Base-by-base conservation (phyloP, 2,113 vertebrate species). In the Sander vitreus region DNA sequence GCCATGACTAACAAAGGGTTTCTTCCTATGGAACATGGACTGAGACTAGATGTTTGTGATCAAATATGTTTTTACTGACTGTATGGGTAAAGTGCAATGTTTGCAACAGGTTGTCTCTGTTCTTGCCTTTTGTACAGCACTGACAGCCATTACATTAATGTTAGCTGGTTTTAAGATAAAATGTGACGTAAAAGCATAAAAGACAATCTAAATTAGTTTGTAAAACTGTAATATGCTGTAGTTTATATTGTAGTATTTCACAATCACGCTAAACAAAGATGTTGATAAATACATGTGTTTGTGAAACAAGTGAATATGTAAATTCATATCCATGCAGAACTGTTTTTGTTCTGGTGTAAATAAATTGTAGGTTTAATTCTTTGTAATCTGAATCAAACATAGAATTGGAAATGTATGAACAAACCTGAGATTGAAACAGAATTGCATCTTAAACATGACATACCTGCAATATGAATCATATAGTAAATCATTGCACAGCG, bases 41-140 rank as follows among this genome's bases (percentile, higher is more conserved):
- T 76, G 27, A 81, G 63, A 63, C 23, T 60, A 14, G 2, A 6
- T 33, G 5, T 77, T 23, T 80, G 53, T 74, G 77, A 80, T 75
- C 43, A 69, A 60, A 74, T 78, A n/a, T 39, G 39, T 73, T 84
- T 75, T 90, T 57, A 80, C 33, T 67, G 84, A 90, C 84, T 90
- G 78, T 70, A 54, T 82, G 88, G 89, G 90, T 90, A 23, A 86
- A 85, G 90, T 92, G 91, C 92, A 93, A 90, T 92, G 83, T 78
- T 71, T 71, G 47, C 79, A 45, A 36, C 50, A 50, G 58, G 39
- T 33, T 36, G 27, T 69, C 64, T 71, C 14, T 89, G 80, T 81
- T 57, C 21, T 60, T 67, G 73, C 18, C 15, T 70, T 53, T 73
- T 60, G 74, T 76, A 69, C 76, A 78, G 55, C 69, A 55, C 64